A percentile compares a stretch with the other conserved stretches of the same genome.
phyloP scores from a whole-genome alignment of 2,888 invertebrate species.

The Oxyscelio sp. region DNA sequence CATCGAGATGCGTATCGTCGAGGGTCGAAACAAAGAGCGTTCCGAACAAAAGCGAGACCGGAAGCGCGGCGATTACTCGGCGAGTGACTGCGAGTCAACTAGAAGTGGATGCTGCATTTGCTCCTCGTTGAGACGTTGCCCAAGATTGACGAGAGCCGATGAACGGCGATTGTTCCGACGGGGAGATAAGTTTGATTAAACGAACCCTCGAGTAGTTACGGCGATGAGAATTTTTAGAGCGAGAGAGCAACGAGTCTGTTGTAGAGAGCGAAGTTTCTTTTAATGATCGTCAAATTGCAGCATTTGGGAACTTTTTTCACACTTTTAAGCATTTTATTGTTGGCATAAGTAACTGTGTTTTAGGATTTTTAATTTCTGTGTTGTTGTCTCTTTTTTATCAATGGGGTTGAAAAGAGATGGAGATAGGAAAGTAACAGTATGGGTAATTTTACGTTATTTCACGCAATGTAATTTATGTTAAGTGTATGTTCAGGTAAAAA shows the following conservation, averaged over 20 bases:
- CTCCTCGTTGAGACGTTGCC: conserved; percentile 34
- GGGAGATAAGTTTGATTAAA: conserved; percentile 5
- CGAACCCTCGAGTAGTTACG: neutral
- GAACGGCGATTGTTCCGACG: conserved; percentile 12
- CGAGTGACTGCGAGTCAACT: conserved; percentile 19
- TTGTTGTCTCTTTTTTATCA: too few relatives aligned
- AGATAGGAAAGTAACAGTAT: too few relatives aligned
- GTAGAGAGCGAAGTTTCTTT: too few relatives aligned
- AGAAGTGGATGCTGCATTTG: conserved; percentile 11
- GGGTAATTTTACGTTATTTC: too few relatives aligned
- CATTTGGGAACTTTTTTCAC: too few relatives aligned
- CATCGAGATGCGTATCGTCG: conserved; percentile 21
- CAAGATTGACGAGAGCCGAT: conserved; percentile 48
- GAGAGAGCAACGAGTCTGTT: neutral
- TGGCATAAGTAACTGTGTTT: too few relatives aligned
- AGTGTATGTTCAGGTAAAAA: too few relatives aligned
- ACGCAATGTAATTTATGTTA: too few relatives aligned
- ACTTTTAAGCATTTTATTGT: too few relatives aligned
- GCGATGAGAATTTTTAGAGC: neutral
- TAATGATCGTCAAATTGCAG: too few relatives aligned
- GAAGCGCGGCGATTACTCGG: conserved; percentile 82
- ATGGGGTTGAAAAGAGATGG: too few relatives aligned
- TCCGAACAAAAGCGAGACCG: conserved; percentile 78
- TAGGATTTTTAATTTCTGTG: too few relatives aligned
- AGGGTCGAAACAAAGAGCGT: conserved; percentile 65